Evolutionary conservation across 2,888 invertebrate species (phyloP).

Genomic region (Polietes domitor): DNA sequence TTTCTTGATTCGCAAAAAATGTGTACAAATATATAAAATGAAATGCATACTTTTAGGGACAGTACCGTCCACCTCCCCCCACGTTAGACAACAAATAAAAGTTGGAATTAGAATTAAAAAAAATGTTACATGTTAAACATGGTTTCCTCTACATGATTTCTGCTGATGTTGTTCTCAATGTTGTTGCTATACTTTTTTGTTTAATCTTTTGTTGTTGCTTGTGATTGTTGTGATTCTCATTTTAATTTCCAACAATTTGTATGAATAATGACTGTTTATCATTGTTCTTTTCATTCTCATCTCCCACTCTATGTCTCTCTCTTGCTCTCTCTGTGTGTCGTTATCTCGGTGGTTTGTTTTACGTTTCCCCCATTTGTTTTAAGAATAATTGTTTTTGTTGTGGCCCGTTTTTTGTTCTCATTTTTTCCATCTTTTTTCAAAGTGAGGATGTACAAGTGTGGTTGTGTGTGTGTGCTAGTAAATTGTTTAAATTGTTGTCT

Average conservation of each 20-base stretch:
- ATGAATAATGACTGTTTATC: constrained; percentile 38
- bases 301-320: background rate
- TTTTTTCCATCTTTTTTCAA: background rate
- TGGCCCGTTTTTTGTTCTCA: background rate
- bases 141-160: background rate
- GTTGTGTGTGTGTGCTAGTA: background rate
- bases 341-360: background rate
- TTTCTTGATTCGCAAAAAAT: constrained; percentile 35
- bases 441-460: too few relatives aligned
- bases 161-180: constrained; percentile 14
- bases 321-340: background rate
- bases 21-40: background rate
- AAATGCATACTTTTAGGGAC: constrained; percentile 17
- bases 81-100: background rate
- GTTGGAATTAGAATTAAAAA: background rate
- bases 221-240: background rate
- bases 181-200: background rate
- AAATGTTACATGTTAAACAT: background rate
- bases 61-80: background rate
- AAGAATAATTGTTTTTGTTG: background rate
- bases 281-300: constrained; percentile 19
- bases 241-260: constrained; percentile 48
- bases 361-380: background rate
- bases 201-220: background rate
- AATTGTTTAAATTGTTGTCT: background rate